phyloP scores from a whole-genome alignment of 1,140 invertebrate genomes.

The Latrodectus geometricus region DNA sequence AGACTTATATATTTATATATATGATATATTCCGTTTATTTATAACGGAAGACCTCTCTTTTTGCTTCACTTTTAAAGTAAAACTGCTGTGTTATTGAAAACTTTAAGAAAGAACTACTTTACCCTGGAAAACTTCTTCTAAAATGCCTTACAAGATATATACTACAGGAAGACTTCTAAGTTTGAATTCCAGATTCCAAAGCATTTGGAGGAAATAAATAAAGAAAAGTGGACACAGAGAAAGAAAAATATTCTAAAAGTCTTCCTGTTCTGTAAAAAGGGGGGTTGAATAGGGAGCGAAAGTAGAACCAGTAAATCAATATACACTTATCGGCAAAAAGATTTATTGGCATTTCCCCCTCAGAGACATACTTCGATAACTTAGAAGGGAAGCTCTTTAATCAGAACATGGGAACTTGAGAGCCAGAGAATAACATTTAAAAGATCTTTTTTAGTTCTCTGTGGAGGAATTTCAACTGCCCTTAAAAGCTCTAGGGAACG shows the following conservation, averaged over 20 bases:
- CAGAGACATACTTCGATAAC: conserved; percentile 57
- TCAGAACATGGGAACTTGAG: conserved; percentile 33
- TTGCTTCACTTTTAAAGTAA: too few species aligned
- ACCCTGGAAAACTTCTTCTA: too few species aligned
- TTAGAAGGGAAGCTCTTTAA: conserved; percentile 48
- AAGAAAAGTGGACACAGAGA: conserved; percentile 25
- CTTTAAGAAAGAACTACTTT: too few species aligned
- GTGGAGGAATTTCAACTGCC: too few species aligned
- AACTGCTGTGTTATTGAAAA: too few species aligned
- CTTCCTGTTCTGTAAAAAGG: conserved; percentile 26
- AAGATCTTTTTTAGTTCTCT: background rate
- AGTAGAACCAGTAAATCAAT: conserved; percentile 49
- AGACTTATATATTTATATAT: too few species aligned
- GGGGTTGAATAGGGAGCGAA: background rate
- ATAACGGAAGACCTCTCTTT: too few species aligned
- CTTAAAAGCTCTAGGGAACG: too few species aligned
- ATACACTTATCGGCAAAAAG: conserved; percentile 56
- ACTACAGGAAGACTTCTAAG: too few species aligned
- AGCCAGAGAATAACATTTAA: conserved; percentile 54
- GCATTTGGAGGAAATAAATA: conserved; percentile 13
- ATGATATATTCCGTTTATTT: too few species aligned
- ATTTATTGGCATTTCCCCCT: conserved; percentile 53
- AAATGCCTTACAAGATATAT: too few species aligned
- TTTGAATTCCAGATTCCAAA: too few species aligned
- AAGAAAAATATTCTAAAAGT: conserved; percentile 56